phyloP scores from a whole-genome alignment of 2,797 vertebrate species.

The Heteromormyrus szaboi region DNA sequence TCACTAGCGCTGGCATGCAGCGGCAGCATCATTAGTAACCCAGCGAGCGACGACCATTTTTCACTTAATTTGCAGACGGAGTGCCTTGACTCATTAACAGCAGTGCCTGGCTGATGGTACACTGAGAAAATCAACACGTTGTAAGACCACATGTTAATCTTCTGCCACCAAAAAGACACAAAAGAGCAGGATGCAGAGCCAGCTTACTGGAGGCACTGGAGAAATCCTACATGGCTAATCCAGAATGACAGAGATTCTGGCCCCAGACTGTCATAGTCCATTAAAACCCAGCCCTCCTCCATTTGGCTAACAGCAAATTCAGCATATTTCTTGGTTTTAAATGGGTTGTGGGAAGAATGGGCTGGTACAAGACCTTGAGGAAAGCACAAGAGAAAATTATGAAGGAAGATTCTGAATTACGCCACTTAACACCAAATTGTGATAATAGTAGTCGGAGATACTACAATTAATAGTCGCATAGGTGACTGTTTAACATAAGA shows the following conservation, averaged over 20 bases:
- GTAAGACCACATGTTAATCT: not conserved
- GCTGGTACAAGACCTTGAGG: not conserved
- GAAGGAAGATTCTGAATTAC: not conserved
- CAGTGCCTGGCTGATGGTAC: not conserved
- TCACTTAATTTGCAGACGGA: not conserved
- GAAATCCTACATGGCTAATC: not conserved
- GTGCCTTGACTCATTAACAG: conserved; percentile 11
- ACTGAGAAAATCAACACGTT: not conserved
- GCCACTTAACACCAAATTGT: not conserved
- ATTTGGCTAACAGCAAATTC: not conserved
- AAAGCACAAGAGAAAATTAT: not conserved
- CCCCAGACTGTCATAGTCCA: not conserved
- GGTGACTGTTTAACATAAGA: not conserved
- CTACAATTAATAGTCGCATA: not conserved
- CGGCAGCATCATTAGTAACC: not conserved
- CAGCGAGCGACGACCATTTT: not conserved
- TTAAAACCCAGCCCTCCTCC: not conserved
- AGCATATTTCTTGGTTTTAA: not conserved
- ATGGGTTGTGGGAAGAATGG: not conserved
- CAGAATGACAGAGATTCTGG: not conserved
- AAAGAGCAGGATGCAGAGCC: not conserved
- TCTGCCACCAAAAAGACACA: not conserved
- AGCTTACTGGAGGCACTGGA: not conserved
- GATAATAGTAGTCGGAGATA: not conserved
- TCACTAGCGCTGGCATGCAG: not conserved